These are phyloP conservation scores for Heliornis fulica DNA, from an alignment of 2,113 vertebrate genomes.

Conservation along the genomic window DNA sequence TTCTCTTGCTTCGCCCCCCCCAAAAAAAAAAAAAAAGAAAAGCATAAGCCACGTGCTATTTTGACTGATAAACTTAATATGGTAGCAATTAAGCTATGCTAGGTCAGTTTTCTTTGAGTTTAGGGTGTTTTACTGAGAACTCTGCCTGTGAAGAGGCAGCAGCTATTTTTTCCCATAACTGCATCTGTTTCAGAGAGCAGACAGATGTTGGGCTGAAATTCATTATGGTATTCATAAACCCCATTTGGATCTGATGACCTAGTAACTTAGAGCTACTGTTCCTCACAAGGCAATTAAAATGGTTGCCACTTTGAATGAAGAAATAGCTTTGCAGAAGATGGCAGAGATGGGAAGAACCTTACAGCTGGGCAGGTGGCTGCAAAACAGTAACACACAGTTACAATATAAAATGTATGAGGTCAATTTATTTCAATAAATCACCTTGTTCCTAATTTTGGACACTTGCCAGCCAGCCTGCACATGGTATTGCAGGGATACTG, in stretches of 20 bases:
- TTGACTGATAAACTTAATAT: conserved; percentile 22
- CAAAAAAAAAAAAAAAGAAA: no score
- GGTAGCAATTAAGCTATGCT: background rate
- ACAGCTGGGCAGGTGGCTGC: background rate
- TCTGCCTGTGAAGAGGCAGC: conserved; percentile 21
- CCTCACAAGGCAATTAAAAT: background rate
- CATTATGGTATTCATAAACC: conserved; percentile 40
- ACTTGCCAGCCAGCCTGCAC: background rate
- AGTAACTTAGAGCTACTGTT: conserved; percentile 50
- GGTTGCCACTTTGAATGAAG: background rate
- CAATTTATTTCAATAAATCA: background rate
- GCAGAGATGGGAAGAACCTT: background rate
- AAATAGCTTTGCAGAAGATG: background rate
- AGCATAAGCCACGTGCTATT: background rate
- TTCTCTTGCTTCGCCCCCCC: background rate
- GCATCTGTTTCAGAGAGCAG: conserved; percentile 53
- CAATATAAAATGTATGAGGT: background rate
- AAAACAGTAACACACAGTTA: background rate
- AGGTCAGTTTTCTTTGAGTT: background rate
- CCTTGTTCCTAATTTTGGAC: background rate
- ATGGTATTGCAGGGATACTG: background rate
- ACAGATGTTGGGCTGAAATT: conserved; percentile 63
- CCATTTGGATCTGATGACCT: conserved; percentile 46
- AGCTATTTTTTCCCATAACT: conserved; percentile 39
- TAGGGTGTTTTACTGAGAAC: background rate